phyloP scores from a whole-genome alignment of 1,140 invertebrate genomes.

The Zaprionus gabonicus region DNA sequence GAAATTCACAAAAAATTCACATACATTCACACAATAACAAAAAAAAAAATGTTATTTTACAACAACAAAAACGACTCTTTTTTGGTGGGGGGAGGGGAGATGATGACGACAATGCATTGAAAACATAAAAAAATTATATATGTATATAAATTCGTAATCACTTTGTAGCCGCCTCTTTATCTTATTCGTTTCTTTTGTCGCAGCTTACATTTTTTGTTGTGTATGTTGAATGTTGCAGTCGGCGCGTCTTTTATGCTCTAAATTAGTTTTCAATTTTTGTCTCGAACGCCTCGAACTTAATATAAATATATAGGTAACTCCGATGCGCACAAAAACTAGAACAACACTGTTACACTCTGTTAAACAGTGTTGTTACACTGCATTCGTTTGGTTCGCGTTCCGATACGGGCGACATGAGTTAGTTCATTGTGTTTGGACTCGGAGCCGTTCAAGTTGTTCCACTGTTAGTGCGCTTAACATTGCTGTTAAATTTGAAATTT shows the following conservation, averaged over 20 bases:
- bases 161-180: conserved; percentile 40
- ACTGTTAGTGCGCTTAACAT: background rate
- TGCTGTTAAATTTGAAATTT: background rate
- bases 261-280: conserved; percentile 42
- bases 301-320: conserved; percentile 21
- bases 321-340: conserved; percentile 43
- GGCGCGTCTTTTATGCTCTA: conserved; percentile 38
- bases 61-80: conserved; percentile 10
- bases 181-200: conserved; percentile 18
- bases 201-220: conserved; percentile 9
- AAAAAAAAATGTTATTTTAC: conserved; percentile 11
- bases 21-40: conserved; percentile 31
- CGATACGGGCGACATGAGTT: background rate
- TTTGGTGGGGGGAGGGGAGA: conserved; percentile 1
- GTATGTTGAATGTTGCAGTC: conserved; percentile 13
- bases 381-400: background rate
- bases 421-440: background rate
- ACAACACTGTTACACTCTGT: conserved; percentile 12
- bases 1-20: background rate
- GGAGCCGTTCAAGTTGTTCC: conserved; percentile 1
- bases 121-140: conserved; percentile 52
- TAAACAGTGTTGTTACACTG: conserved; percentile 8
- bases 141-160: conserved; percentile 55
- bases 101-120: conserved; percentile 16
- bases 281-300: conserved; percentile 37